phyloP scores from a whole-genome alignment of 2,888 invertebrate species.

The Drosophila anomalipes region DNA sequence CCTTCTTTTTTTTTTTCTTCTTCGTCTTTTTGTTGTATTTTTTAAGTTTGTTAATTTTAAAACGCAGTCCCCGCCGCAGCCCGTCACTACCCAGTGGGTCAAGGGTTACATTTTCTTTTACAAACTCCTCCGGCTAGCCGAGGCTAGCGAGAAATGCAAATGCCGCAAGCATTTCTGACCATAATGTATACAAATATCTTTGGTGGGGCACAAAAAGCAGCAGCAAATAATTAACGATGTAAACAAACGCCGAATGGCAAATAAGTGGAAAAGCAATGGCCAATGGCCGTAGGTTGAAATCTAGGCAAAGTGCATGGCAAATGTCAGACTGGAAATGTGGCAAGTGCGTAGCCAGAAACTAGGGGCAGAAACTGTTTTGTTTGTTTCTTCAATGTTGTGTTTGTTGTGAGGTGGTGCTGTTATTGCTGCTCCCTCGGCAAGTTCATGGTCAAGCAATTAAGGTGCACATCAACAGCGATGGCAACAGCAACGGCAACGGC shows the following conservation, averaged over 20 bases:
- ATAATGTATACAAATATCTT: constrained; percentile 53
- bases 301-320: constrained; percentile 36
- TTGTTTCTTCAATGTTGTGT: not conserved
- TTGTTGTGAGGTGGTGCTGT: constrained; percentile 11
- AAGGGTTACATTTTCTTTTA: constrained; percentile 40
- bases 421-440: constrained; percentile 22
- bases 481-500: constrained; percentile 10
- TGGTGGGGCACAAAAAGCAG: constrained; percentile 7
- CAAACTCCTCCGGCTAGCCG: constrained; percentile 4
- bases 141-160: constrained; percentile 29
- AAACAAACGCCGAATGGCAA: constrained; percentile 50
- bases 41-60: constrained; percentile 25
- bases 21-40: not conserved
- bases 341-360: constrained; percentile 13
- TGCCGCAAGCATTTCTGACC: constrained; percentile 38
- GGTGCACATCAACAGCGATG: constrained; percentile 10
- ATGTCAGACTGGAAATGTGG: constrained; percentile 24
- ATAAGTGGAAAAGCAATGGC: constrained; percentile 15
- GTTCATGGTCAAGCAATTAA: constrained; percentile 64
- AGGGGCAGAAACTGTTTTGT: constrained; percentile 1
- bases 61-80: constrained; percentile 6
- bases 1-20: constrained; percentile 6
- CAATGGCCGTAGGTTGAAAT: constrained; percentile 19
- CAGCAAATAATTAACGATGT: constrained; percentile 59
- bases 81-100: constrained; percentile 40